phyloP scores from a whole-genome alignment of 92 coral and sea anemone species.

The Nematostella vectensis region DNA sequence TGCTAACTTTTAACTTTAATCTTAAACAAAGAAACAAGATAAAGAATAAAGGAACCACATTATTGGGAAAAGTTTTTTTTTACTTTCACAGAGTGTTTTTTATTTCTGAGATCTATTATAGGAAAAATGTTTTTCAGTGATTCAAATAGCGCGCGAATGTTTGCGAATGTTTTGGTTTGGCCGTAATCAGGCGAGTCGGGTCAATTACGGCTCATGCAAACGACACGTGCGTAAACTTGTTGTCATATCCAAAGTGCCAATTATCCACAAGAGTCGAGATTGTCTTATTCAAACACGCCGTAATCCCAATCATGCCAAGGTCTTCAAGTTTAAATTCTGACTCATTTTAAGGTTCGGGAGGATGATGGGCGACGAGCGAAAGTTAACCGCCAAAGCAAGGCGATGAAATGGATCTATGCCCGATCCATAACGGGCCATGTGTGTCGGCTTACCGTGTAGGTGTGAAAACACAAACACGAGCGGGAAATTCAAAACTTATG shows the following conservation, averaged over 20 bases:
- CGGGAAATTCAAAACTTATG: constrained; percentile 5
- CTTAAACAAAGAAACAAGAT: too few species aligned
- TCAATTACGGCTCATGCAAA: constrained; percentile 7
- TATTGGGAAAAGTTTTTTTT: too few species aligned
- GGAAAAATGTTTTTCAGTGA: background rate
- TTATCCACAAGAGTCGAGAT: background rate
- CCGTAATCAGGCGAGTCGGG: background rate
- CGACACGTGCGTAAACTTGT: constrained; percentile 3
- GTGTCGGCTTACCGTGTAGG: background rate
- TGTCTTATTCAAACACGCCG: background rate
- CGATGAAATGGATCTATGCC: too few species aligned
- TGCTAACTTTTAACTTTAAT: too few species aligned
- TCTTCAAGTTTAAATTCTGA: too few species aligned
- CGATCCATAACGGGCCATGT: background rate
- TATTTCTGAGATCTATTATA: too few species aligned
- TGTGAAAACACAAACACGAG: constrained; percentile 1
- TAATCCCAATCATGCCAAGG: too few species aligned
- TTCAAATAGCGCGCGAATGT: constrained; percentile 4
- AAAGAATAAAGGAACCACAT: too few species aligned
- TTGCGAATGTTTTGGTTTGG: background rate
- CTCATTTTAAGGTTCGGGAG: too few species aligned
- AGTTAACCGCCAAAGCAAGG: too few species aligned
- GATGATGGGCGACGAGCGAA: too few species aligned
- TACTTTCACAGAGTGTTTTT: too few species aligned
- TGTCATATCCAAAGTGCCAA: constrained; percentile 29